Base-by-base conservation (phyloP, 1,140 invertebrate species). In the Bombus superbus region DNA sequence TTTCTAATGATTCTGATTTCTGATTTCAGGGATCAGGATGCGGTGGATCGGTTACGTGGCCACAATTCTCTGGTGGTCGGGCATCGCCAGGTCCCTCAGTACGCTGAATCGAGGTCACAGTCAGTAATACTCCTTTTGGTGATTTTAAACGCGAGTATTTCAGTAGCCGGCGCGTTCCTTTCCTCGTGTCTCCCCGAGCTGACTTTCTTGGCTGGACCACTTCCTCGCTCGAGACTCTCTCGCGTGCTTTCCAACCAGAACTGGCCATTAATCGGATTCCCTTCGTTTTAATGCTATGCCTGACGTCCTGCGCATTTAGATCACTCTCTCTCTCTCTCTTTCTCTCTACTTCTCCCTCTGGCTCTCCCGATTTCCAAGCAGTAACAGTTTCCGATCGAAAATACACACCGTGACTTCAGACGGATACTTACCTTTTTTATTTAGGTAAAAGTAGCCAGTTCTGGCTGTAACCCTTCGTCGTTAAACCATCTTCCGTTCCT, bases 51-150 rank as follows among this genome's bases (percentile, higher is more conserved):
- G 95, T 94, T 95, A 94, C 93, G 93, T 95, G 93, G 93, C 94
- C 91, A 95, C 92, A 92, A 95, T 95, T 93, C 94, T 95, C 93
- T 95, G 95, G 95, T 95, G 95, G 94, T 95, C 94, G 92, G 94
- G 94, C 92, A 94, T 95, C 92, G 94, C 93, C 93, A 95, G 94
- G 91, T 94, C 94, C 91, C 92, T 95, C 92, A 95, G 94, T 90
- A 94, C 94, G 83, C 92, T 95, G 91, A 95, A 95, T 95, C 95
- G 95, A 95, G 95, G 95, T 94, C 93, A 94, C 93, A 95, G 93
- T 94, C 89, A 94, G 93, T 94, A 94, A 90, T 90, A 90, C 78
- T 81, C 80, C 86, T 90, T 90, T 88, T 86, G 89, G 80, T 90
- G 88, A 74, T 88, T 90, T 69, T 81, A 79, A 83, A 64, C 75